Base-by-base conservation (phyloP, 2,113 vertebrate species). In the Cavia porcellus region DNA sequence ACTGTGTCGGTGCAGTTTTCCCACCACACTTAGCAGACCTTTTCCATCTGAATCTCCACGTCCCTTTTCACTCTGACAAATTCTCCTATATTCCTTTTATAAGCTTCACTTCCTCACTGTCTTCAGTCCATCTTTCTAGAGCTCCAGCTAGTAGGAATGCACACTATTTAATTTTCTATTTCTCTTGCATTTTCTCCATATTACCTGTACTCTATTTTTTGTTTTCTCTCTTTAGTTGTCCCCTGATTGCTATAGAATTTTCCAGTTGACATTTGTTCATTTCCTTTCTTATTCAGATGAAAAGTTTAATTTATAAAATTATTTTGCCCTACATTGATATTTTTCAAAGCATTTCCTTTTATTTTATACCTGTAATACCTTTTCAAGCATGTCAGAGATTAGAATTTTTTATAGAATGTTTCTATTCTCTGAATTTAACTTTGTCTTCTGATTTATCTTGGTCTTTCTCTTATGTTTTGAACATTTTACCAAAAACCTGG, bases 1-100 rank as follows among this genome's bases (percentile, higher is more conserved):
- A 66, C 28, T 57, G 30, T 75, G 77, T 68, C 35, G 64, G 28
- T 47, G 30, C n/a, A 12, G 3, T 13, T 81, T 47, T 25, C 35
- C 14, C 52, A 1, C 32, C 22, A 81, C 19, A 35, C 32, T 90
- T 45, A 92, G 47, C 42, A 81, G n/a, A 1, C 20, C 47, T 20
- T 89, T 93, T 75, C 59, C 57, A 86, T 77, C 66, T 82, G 66
- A 83, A 89, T 93, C 90, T 66, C 82, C 64, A 72, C 57, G 22
- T 81, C 50, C 75, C 42, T 64, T 89, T 90, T 70, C 72, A 89
- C 28, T 20, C 25, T 81, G n/a, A 68, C 32, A 66, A 30, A 84
- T 50, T 83, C 74, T 79, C 25, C 52, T 25, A 32, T 70, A 80
- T 52, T 79, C 79, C 95, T 91, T 82, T 87, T 47, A 42, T 82